Percentiles rank a stretch among this genome's conserved stretches.
Evolutionary conservation across 1,140 invertebrate genomes (phyloP).

Genomic region (Drosophila pseudoananassae): DNA sequence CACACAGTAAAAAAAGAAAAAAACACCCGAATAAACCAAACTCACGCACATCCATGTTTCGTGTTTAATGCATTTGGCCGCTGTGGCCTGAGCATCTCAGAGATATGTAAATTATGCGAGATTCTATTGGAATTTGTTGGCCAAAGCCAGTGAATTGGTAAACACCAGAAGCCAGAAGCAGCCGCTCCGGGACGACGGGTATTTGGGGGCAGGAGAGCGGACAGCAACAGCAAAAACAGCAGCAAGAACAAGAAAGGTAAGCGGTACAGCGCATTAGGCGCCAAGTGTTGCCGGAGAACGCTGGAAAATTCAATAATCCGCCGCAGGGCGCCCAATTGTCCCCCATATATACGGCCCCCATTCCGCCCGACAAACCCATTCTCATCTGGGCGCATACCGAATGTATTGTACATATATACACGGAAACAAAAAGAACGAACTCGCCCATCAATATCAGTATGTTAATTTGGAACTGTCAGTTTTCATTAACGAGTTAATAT

Average conservation of each 20-base stretch:
- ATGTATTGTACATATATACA: conserved; percentile 42
- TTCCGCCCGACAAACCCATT: conserved; percentile 20
- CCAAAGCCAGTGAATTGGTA: conserved; percentile 52
- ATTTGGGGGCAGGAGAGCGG: conserved; percentile 2
- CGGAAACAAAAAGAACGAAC: conserved; percentile 15
- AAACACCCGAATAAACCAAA: conserved; percentile 2
- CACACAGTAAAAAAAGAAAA: background rate
- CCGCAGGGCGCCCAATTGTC: conserved; percentile 61
- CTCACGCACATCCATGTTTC: conserved; percentile 13
- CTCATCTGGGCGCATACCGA: conserved; percentile 52
- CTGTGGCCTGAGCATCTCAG: conserved; percentile 46
- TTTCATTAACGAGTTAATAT: conserved; percentile 1
- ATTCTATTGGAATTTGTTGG: conserved; percentile 58
- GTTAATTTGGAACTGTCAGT: background rate
- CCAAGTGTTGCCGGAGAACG: conserved; percentile 74
- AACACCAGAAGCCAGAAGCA: conserved; percentile 21
- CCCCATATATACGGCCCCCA: conserved; percentile 15
- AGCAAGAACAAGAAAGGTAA: conserved; percentile 25
- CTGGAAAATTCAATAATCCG: conserved; percentile 82
- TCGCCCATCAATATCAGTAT: conserved; percentile 1
- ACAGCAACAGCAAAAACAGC: conserved; percentile 2
- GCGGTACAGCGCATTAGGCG: conserved; percentile 60
- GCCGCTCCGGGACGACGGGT: conserved; percentile 1
- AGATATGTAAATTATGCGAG: conserved; percentile 78
- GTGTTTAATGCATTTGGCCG: conserved; percentile 44